Evolutionary conservation across 1,140 invertebrate genomes (phyloP).

Genomic region (Plectus sambesii): DNA sequence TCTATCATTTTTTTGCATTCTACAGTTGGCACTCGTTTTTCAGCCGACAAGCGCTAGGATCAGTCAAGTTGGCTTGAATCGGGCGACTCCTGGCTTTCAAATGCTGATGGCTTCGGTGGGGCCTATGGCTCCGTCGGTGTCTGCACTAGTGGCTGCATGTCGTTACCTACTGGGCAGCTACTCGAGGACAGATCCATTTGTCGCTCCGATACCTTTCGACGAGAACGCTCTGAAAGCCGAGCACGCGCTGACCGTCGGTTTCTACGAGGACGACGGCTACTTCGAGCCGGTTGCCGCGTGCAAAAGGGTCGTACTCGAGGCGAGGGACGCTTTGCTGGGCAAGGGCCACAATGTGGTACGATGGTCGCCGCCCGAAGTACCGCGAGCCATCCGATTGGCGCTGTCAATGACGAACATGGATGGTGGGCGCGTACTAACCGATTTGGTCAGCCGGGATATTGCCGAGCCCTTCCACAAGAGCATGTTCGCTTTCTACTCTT

Average conservation of each 20-base stretch:
- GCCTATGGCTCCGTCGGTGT: constrained; percentile 15
- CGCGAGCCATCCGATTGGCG: constrained; percentile 5
- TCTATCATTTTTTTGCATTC: constrained; percentile 15
- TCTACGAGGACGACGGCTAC: constrained; percentile 38
- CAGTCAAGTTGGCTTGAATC: neutral
- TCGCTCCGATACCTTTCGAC: constrained; percentile 14
- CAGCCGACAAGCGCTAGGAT: constrained; percentile 11
- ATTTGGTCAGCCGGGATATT: no score
- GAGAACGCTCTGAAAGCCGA: constrained; percentile 13
- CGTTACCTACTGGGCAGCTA: neutral
- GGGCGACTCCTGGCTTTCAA: constrained; percentile 18
- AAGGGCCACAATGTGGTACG: constrained; percentile 10
- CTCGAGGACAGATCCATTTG: constrained; percentile 16
- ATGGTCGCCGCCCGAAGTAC: constrained; percentile 11
- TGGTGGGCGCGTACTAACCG: no score
- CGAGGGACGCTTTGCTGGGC: neutral
- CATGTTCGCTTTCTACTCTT: no score
- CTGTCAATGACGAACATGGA: no score
- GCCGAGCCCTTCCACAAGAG: no score
- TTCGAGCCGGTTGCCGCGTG: constrained; percentile 38
- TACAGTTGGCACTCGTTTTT: constrained; percentile 5
- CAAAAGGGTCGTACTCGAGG: constrained; percentile 32
- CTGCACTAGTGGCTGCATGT: constrained; percentile 3
- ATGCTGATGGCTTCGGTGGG: constrained; percentile 8
- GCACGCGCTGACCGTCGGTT: constrained; percentile 38